Conservation (phyloP, 2,113 vertebrate species). For the Odobenus rosmarus region DNA sequence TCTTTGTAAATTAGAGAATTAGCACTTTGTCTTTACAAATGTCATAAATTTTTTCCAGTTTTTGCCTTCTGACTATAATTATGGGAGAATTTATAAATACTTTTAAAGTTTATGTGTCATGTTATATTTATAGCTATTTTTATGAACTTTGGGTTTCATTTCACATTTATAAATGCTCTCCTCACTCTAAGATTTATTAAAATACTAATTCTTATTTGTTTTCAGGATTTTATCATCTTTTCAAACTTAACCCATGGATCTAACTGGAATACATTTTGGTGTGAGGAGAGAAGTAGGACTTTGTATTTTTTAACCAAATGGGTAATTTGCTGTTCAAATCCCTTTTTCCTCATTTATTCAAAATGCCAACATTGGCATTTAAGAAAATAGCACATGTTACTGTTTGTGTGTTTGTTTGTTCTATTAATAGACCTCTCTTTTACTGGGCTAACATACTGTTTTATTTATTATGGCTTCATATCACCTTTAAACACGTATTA, state of each 20-base stretch:
- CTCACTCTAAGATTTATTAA: conserved; percentile 38
- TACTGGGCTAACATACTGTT: neutral
- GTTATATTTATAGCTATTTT: conserved; percentile 2
- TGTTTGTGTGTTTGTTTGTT: neutral
- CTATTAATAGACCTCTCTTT: neutral
- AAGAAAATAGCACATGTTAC: neutral
- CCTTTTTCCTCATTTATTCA: neutral
- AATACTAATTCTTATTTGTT: conserved; percentile 24
- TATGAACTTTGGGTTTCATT: neutral
- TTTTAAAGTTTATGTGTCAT: neutral
- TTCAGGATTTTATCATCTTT: neutral
- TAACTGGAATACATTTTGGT: neutral
- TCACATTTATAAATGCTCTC: neutral
- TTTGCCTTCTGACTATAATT: conserved; percentile 18
- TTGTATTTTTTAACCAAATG: neutral
- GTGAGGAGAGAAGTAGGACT: neutral
- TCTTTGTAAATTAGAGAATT: conserved; percentile 26
- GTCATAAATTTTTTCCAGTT: neutral
- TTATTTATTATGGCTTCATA: conserved; percentile 36
- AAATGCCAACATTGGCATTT: conserved; percentile 19
- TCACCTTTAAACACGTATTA: conserved; percentile 44
- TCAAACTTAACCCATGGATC: conserved; percentile 18
- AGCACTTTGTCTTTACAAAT: neutral
- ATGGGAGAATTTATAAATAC: neutral
- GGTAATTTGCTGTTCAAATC: neutral